Conservation (phyloP, 2,888 invertebrate genomes). For the Hydrotaea cyrtoneurina region DNA sequence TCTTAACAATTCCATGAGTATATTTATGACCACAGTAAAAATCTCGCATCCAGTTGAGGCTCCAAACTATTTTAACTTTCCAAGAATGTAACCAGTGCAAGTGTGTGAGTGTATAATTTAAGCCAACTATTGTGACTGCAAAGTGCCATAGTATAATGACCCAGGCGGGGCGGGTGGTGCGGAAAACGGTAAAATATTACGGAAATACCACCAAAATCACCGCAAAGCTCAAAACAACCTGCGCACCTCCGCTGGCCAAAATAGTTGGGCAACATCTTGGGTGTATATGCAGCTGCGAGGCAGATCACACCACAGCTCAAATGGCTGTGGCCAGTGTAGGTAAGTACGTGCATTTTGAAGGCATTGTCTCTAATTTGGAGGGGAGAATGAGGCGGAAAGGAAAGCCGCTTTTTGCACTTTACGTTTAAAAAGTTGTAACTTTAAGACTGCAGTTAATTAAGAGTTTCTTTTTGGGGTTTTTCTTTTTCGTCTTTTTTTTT, state of each 20-base stretch:
- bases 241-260: background rate
- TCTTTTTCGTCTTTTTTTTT: conserved; percentile 14
- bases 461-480: conserved; percentile 30
- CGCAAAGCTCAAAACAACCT: conserved; percentile 11
- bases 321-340: background rate
- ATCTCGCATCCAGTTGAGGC: conserved; percentile 4
- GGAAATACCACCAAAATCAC: conserved; percentile 36
- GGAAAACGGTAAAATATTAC: conserved; percentile 19
- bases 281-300: conserved; percentile 9
- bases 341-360: conserved; percentile 20
- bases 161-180: background rate
- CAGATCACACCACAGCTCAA: background rate
- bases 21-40: conserved; percentile 45
- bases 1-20: conserved; percentile 46
- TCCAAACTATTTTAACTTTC: background rate
- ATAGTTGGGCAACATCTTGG: conserved; percentile 13
- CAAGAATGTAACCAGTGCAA: conserved; percentile 1
- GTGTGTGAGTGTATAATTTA: conserved; percentile 15
- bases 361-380: background rate
- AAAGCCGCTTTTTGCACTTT: background rate
- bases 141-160: conserved; percentile 19
- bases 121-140: conserved; percentile 46
- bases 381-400: background rate
- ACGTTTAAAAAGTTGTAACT: conserved; percentile 43
- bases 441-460: conserved; percentile 59